A percentile compares a stretch with the other conserved stretches of the same genome.
Conservation (phyloP, 1,140 invertebrate species). For the Sesamia nonagrioides region DNA sequence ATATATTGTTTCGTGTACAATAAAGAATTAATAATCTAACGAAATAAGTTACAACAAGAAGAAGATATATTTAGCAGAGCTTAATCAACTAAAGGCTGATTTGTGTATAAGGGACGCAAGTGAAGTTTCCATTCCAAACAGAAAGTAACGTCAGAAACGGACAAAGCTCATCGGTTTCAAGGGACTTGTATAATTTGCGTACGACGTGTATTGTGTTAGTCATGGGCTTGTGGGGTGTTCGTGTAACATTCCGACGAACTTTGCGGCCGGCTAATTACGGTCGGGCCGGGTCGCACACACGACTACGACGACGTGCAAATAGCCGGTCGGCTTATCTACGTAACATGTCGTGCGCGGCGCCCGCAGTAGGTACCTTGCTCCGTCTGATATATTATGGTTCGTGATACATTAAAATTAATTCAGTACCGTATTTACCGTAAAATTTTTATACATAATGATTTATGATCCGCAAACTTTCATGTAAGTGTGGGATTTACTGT, state of each 20-base stretch:
- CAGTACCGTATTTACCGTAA: constrained; percentile 3
- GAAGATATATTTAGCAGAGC: no score
- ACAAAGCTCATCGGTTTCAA: constrained; percentile 1
- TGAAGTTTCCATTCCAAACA: neutral
- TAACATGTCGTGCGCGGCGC: constrained; percentile 50
- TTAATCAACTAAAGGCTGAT: neutral
- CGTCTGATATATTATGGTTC: constrained; percentile 34
- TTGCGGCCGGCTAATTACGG: constrained; percentile 76
- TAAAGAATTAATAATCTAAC: no score
- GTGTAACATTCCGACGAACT: constrained; percentile 71
- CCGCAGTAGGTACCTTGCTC: constrained; percentile 9
- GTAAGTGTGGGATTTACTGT: no score
- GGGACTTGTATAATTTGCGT: constrained; percentile 7
- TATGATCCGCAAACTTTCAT: neutral
- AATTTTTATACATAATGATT: neutral
- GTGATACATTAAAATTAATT: constrained; percentile 30
- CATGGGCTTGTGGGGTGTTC: constrained; percentile 54
- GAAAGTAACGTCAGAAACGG: neutral
- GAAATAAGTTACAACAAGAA: no score
- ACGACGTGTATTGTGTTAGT: neutral
- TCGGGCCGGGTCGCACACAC: constrained; percentile 56
- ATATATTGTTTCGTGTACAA: no score
- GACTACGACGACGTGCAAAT: constrained; percentile 68
- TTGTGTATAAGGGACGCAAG: neutral
- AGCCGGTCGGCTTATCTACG: constrained; percentile 65